Base-by-base conservation (phyloP, 2,888 invertebrate species). In the Lingula anatina region DNA sequence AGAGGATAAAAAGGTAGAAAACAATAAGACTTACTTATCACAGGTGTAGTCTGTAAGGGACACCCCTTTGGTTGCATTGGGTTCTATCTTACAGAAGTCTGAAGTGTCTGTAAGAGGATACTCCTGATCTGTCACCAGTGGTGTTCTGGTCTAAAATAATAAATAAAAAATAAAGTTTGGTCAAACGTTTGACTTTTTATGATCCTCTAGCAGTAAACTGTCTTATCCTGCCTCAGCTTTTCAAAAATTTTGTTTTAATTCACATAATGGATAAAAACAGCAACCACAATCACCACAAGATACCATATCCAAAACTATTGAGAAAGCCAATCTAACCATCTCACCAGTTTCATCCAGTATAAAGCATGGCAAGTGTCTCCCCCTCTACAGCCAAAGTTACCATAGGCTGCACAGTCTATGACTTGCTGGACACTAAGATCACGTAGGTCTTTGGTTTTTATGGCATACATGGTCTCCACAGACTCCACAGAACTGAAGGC, bases 321-420 rank as follows among this genome's bases (percentile, higher is more conserved):
- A n/a, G n/a, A n/a, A n/a, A n/a, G n/a, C n/a, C n/a, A n/a, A n/a
- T n/a, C n/a, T n/a, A n/a, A n/a, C n/a, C n/a, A n/a, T 27, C n/a
- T 26, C 12, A 43, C 25, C 9, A 12, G 9, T 12, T 78, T 66
- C 55, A 90, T 70, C 90, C 90, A 90, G n/a, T 82, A 76, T 0
- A 90, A 78, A 0, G 90, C 81, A n/a, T 82, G 78, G 64, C 89
- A 90, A 60, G 86, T 86, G 73, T 90, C 88, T 27, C 90, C 90
- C 23, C 90, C 90, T 0, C 81, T 75, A 75, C 90, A 90, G 0
- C 89, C 90, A 54, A 81, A 81, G 76, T 87, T 87, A 31, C 83
- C 84, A 28, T 84, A 81, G 5, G 80, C 79, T 0, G 89, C 86
- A 78, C 91, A 91, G 77, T 91, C 90, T 60, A 91, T 86, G 63